These are phyloP conservation scores for Agrilus mali DNA, from an alignment of 2,888 invertebrate genomes.

Conservation along the genomic window DNA sequence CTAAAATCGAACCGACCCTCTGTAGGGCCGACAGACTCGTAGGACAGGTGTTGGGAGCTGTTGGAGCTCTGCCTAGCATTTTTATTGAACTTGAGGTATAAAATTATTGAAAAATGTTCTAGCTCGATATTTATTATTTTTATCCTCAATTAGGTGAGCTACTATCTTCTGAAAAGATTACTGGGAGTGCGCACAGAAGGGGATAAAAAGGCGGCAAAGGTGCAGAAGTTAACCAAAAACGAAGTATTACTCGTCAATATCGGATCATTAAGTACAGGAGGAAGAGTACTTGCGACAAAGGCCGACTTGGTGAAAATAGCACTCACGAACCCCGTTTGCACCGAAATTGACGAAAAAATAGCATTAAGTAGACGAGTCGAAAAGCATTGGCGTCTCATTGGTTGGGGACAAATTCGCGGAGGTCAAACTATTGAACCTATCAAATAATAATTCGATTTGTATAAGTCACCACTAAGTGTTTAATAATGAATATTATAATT, in stretches of 20 bases:
- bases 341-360: slow-evolving; percentile 97
- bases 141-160: slow-evolving; percentile 45
- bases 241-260: slow-evolving; percentile 96
- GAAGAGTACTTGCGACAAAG: slow-evolving; percentile 85
- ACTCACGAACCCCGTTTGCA: slow-evolving; percentile 95
- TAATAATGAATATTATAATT: not conserved
- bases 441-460: slow-evolving; percentile 9
- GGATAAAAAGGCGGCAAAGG: slow-evolving; percentile 97
- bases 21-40: slow-evolving; percentile 98
- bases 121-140: not conserved
- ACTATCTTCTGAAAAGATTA: slow-evolving; percentile 88
- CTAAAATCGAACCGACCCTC: slow-evolving; percentile 96
- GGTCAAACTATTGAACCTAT: slow-evolving; percentile 88
- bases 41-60: slow-evolving; percentile 84
- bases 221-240: slow-evolving; percentile 79
- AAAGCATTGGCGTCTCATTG: slow-evolving; percentile 99
- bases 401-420: slow-evolving; percentile 98
- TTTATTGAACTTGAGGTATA: slow-evolving; percentile 92
- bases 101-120: not conserved
- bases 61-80: slow-evolving; percentile 92
- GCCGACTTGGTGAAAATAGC: slow-evolving; percentile 96
- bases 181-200: slow-evolving; percentile 97
- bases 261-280: slow-evolving; percentile 96
- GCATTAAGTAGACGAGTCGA: slow-evolving; percentile 98
- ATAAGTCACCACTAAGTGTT: not conserved